Base-by-base conservation (phyloP, 2,888 invertebrate species). In the Brachynemurus nebulosus region DNA sequence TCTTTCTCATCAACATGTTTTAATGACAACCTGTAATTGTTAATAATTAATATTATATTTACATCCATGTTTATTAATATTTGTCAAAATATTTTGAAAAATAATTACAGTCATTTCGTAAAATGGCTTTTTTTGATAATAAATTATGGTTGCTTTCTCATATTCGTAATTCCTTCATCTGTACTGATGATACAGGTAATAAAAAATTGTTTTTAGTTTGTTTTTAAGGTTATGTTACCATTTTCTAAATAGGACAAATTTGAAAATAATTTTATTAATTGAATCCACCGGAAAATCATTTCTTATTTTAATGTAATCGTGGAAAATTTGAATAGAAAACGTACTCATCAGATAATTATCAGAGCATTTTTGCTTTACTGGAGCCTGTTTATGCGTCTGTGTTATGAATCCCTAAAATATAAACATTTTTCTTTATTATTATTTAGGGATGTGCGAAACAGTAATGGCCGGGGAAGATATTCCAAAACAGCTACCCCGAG, bases 111-210 rank as follows among this genome's bases (percentile, higher is more conserved):
- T 23, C 23, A 2, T 7, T 27, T 11, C 9, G n/a, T n/a, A 46
- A 40, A 50, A 95, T 95, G 95, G 93, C 93, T 53, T 78, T 91
- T 51, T 93, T 91, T 64, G 92, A 95, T 64, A 90, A 95, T 66
- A 83, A 82, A 64, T 83, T 85, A 56, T 95, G 93, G 85, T 71
- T 96, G 39, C 71, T 95, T 42, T 86, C 90, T 47, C 90, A 93
- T 65, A 89, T 95, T 52, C 74, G 90, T 45, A 91, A 93, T 64
- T 91, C 92, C 8, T 96, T 92, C 65, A 88, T 95, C 59, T 86
- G 90, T 18, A 89, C 91, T 17, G 95, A 96, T 68, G 93, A 95
- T 65, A 91, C 93, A 55, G 65, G 65, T 65, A 38, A 40, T 18
- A 42, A 17, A 37, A 46, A 23, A 36, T 36, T 14, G 41, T 39